Conservation (phyloP, 2,888 invertebrate genomes). For the Nomada goodeniana region DNA sequence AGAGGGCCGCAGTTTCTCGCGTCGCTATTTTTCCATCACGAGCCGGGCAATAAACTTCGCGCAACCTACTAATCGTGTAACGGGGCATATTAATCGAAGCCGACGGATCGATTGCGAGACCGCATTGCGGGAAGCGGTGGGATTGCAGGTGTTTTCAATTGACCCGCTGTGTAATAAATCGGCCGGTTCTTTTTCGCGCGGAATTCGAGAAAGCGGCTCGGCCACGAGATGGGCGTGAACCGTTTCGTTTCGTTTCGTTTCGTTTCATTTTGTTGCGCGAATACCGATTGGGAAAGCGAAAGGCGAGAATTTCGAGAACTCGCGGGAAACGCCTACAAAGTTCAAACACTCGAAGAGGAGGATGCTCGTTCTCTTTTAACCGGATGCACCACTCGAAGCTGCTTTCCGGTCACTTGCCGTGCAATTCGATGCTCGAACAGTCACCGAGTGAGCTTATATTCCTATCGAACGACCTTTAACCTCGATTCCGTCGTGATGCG, state of each 20-base stretch:
- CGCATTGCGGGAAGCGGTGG: conserved; percentile 51
- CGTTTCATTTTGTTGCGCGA: conserved; percentile 6
- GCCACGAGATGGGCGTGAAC: conserved; percentile 26
- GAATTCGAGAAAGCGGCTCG: conserved; percentile 45
- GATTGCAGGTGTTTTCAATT: conserved; percentile 64
- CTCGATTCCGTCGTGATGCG: conserved; percentile 27
- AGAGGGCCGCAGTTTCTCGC: conserved; percentile 29
- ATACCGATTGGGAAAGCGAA: neutral
- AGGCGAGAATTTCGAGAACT: conserved; percentile 47
- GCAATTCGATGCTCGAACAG: conserved; percentile 36
- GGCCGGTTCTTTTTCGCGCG: conserved; percentile 31
- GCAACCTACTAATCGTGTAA: conserved; percentile 57
- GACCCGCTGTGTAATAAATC: conserved; percentile 57
- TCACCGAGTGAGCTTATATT: conserved; percentile 21
- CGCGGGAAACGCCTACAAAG: conserved; percentile 16
- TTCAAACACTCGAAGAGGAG: neutral
- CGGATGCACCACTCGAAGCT: conserved; percentile 12
- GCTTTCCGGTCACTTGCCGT: conserved; percentile 46
- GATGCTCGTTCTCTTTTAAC: conserved; percentile 6
- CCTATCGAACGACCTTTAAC: conserved; percentile 47
- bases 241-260: conserved; percentile 17
- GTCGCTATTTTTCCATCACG: conserved; percentile 51
- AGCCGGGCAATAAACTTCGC: conserved; percentile 49
- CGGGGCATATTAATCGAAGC: conserved; percentile 56
- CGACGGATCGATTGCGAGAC: conserved; percentile 58